A percentile compares a stretch with the other conserved stretches of the same genome.
Conservation (phyloP, 2,888 invertebrate genomes). For the Globia sparganii region DNA sequence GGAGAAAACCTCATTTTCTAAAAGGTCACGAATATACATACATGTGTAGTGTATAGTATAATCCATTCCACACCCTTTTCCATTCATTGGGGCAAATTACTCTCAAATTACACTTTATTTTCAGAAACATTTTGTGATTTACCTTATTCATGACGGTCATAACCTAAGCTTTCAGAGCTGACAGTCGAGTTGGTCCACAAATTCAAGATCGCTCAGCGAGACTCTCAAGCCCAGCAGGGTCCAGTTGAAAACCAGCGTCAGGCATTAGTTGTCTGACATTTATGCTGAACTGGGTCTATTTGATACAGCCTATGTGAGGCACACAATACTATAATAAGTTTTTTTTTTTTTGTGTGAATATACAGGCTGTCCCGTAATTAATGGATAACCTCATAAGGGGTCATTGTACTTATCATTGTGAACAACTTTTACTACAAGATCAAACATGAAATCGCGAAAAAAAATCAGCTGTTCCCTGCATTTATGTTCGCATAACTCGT, state of each 20-base stretch:
- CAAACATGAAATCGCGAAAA: too few species aligned
- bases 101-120: conserved; percentile 56
- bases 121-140: conserved; percentile 40
- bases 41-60: conserved; percentile 54
- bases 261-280: neutral
- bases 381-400: too few species aligned
- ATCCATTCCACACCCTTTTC: conserved; percentile 59
- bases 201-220: neutral
- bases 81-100: conserved; percentile 54
- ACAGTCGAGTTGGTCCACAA: neutral
- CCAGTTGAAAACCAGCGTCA: neutral
- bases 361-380: too few species aligned
- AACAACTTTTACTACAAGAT: too few species aligned
- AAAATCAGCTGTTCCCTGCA: too few species aligned
- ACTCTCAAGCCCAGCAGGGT: neutral
- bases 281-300: neutral
- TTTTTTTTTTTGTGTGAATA: neutral
- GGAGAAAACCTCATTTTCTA: conserved; percentile 72
- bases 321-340: neutral
- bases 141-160: neutral
- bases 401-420: too few species aligned
- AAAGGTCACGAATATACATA: conserved; percentile 66
- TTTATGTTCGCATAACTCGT: too few species aligned
- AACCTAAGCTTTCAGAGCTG: neutral
- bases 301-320: neutral